Base-by-base conservation (phyloP, 1,140 invertebrate species). In the Ceratina japonica region DNA sequence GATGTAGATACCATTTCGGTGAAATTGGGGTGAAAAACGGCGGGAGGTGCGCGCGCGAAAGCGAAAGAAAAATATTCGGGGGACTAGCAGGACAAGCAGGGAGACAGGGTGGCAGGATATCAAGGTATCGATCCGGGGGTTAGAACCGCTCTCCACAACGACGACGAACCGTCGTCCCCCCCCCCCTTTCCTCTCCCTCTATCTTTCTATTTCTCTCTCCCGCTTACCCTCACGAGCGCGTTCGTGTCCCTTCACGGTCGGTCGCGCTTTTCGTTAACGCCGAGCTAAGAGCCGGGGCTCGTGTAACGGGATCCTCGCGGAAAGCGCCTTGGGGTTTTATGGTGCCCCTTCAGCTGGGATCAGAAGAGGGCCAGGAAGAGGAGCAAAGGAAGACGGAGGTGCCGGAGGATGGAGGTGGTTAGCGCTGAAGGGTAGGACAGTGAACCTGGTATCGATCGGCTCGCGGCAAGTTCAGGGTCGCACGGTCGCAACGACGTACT, bases 391-490 rank as follows among this genome's bases (percentile, higher is more conserved):
- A 59, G 72, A 61, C 58, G 63, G 64, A 69, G 75, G 78, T 74
- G 76, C 27, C 51, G 79, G 76, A 63, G 27, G 81, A 84, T 81
- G 83, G 80, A 78, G 73, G 68, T 76, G 85, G 82, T 83, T 83
- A 69, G 73, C 62, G 65, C 81, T 68, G 80, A 76, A 85, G 78
- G 78, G 82, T 64, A 89, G 88, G 88, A 82, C 90, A 90, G 83
- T 91, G 90, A 91, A 91, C 89, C 87, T 88, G 80, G 78, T 88
- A 91, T 91, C 90, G 90, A 91, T 90, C 90, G 85, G 62, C 75
- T 83, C 82, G 79, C 75, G 73, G 89, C 89, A 91, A 91, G 90
- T 91, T 91, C 90, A 91, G 89, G 90, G 90, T 90, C 90, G 90
- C 88, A 89, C 73, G 85, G 88, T 88, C 85, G 87, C 86, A 86